Base-by-base conservation (phyloP, 1,140 invertebrate species). In the Dufourea novaeangliae region DNA sequence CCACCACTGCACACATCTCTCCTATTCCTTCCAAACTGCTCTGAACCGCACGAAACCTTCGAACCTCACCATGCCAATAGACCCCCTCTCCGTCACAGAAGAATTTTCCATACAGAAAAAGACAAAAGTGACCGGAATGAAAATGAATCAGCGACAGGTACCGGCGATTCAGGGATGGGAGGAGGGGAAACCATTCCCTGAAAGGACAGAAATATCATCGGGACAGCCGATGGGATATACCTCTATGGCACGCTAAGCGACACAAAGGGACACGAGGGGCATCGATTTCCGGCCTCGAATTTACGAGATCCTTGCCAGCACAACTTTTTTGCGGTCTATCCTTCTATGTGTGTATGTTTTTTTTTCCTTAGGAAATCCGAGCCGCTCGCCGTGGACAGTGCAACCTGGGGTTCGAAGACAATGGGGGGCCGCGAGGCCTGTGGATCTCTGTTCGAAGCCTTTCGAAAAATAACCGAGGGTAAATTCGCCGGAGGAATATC, bases 401-500 rank as follows among this genome's bases (percentile, higher is more conserved):
- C 22, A 10, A 62, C 12, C 59, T 20, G 17, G 14, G 20, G 20
- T 1, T 2, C 27, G 32, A 37, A 61, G 34, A 61, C 57, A 61
- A 61, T 61, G 34, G n/a, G n/a, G n/a, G n/a, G 46, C 46, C 41
- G 41, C 17, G 14, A 5, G 17, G 5, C 41, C 12, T 17, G 20
- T 7, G 5, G 6, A 0, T 17, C 8, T 50, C 34, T n/a, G 57
- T 37, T 61, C 59, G 57, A 14, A 46, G n/a, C 34, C n/a, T 41
- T 62, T 62, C 34, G 44, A 61, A 71, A 56, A 69, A 71, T 44
- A 32, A 27, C n/a, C 14, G 2, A 17, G 62, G 20, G 46, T 56
- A 67, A 71, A 77, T 71, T 71, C 66, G 67, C 25, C 41, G 66
- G n/a, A 20, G 52, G 57, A 72, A 82, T 67, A 66, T 70, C 62